These are phyloP conservation scores for Falco concolor DNA, from an alignment of 2,797 vertebrate genomes.

Conservation along the genomic window DNA sequence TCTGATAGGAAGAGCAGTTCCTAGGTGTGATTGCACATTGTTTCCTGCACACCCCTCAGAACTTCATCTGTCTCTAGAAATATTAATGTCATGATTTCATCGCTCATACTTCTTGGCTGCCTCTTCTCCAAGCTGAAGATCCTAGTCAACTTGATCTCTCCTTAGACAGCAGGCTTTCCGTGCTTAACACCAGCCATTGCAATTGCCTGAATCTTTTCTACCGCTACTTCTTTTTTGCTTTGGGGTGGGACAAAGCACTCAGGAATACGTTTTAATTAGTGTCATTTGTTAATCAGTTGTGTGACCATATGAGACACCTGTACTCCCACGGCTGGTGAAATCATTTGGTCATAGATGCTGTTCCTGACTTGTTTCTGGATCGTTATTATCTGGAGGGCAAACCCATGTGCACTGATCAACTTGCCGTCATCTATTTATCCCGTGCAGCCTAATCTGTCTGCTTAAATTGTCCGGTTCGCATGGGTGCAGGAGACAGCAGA, in stretches of 20 bases:
- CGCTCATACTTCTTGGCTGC: not conserved
- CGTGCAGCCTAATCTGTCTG: not conserved
- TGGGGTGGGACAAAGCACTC: not conserved
- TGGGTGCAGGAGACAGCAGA: not conserved
- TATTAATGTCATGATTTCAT: not conserved
- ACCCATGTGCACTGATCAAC: not conserved
- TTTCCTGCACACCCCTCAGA: not conserved
- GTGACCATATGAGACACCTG: not conserved
- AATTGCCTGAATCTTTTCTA: not conserved
- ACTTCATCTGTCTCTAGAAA: not conserved
- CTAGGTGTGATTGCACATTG: not conserved
- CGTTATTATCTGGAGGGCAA: not conserved
- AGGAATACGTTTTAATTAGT: not conserved
- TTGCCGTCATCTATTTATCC: not conserved
- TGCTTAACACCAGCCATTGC: not conserved
- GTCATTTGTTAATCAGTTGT: not conserved
- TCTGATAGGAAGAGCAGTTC: not conserved
- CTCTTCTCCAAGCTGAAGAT: not conserved
- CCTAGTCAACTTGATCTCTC: not conserved
- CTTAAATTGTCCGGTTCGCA: not conserved
- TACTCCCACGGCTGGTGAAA: rapidly evolving
- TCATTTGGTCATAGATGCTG: not conserved
- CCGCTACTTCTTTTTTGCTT: not conserved
- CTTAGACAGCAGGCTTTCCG: not conserved
- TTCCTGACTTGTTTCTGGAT: not conserved